phyloP scores from a whole-genome alignment of 2,113 vertebrate species.

The Xerus inauris region DNA sequence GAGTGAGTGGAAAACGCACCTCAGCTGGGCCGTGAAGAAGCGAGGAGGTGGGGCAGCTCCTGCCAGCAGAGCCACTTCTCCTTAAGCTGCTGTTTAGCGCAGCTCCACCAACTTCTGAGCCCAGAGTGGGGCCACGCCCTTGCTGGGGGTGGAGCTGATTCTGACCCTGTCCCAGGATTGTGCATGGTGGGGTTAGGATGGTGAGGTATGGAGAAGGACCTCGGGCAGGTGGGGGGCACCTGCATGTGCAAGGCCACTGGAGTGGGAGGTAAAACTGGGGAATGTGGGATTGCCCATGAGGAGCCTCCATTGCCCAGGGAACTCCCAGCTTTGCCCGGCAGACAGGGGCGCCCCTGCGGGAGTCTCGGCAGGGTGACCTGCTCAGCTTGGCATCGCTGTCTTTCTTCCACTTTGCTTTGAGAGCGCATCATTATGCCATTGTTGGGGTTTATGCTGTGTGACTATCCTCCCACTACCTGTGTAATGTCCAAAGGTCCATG shows the following conservation, averaged over 20 bases:
- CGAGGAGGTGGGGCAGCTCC: neutral
- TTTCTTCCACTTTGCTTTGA: neutral
- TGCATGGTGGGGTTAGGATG: neutral
- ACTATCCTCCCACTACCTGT: neutral
- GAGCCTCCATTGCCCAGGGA: neutral
- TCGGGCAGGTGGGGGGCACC: neutral
- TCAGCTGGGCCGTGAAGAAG: neutral
- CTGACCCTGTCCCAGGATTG: neutral
- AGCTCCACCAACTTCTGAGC: neutral
- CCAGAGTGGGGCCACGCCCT: neutral
- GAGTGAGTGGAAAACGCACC: neutral
- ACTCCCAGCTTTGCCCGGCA: neutral
- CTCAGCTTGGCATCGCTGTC: neutral
- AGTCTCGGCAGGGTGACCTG: neutral
- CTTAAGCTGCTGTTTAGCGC: neutral
- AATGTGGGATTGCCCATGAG: neutral
- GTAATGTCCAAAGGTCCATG: neutral
- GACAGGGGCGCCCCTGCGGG: neutral
- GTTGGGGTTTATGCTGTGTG: neutral
- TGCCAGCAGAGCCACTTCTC: neutral
- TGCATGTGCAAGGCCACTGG: neutral
- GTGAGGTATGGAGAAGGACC: neutral
- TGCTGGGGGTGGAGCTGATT: neutral
- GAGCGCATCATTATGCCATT: fast-evolving
- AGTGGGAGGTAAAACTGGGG: neutral